Base-by-base conservation (phyloP, 2,113 vertebrate genomes). In the Elgaria multicarinata region DNA sequence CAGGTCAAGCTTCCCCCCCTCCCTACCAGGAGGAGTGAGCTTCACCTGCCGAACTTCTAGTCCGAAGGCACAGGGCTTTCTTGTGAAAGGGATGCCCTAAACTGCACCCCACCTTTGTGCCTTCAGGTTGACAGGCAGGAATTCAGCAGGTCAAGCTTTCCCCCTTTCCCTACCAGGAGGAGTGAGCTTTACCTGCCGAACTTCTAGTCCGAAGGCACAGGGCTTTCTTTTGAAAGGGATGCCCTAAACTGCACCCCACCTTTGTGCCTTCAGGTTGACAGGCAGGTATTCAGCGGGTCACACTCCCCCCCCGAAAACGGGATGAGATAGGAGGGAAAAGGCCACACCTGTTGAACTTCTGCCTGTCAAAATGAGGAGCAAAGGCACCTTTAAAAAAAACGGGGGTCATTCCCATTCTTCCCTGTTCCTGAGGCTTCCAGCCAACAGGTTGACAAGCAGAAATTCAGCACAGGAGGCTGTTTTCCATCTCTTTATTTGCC, bases 271-370 rank as follows among this genome's bases (percentile, higher is more conserved):
- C 14, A 18, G 42, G n/a, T 44, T n/a, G 44, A n/a, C 20, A 55
- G 26, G 33, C 67, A 53, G 82, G 42, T 16, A 36, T 74, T 55
- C 67, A 22, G 18, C 64, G 20, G 62, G 64, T 46, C 39, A 22
- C 20, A 42, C 4, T 46, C 1, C 1, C 4, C 4, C 14, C 28
- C 36, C 39, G 5, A 2, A 9, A 26, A 1, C 5, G 7, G 12
- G 24, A 20, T 1, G 28, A 31, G 4, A 3, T 18, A 31, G 2
- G 6, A 53, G 33, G 31, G 4, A 5, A 2, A 58, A 6, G 20
- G 18, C 46, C 55, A 28, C n/a, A 8, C 69, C 69, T 58, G 50
- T 12, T 39, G 13, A 42, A 74, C 39, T 6, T 9, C 36, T 39
- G 58, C 79, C 26, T 82, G 55, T 24, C 79, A 39, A 5, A 18